Conservation (phyloP, 2,797 vertebrate species). For the Sebastes taczanowskii region DNA sequence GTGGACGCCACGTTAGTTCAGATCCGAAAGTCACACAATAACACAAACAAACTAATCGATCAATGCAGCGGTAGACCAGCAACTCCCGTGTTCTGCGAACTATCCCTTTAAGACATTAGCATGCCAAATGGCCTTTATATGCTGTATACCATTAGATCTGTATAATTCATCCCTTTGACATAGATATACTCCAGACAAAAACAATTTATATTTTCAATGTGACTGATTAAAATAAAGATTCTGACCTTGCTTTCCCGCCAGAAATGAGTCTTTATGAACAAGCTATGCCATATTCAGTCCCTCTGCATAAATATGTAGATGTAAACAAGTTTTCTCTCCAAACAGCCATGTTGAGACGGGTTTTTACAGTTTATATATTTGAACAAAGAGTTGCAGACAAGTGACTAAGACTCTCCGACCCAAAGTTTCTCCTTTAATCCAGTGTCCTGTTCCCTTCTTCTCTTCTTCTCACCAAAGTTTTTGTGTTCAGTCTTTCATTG, state of each 20-base stretch:
- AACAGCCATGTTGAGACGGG: conserved; percentile 1
- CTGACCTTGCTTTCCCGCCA: conserved; percentile 45
- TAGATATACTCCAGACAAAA: conserved; percentile 8
- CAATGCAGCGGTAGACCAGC: too few relatives aligned
- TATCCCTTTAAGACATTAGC: neutral
- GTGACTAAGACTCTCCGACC: neutral
- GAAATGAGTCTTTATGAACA: conserved; percentile 36
- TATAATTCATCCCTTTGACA: conserved; percentile 16
- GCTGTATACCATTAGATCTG: neutral
- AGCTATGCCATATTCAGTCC: conserved; percentile 12
- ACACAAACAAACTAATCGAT: too few relatives aligned
- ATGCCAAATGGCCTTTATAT: neutral
- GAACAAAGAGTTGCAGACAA: neutral
- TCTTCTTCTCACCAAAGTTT: conserved; percentile 19
- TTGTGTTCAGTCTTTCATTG: conserved; percentile 45
- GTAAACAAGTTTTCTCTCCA: conserved; percentile 1
- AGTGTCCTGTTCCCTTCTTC: neutral
- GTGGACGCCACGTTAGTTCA: too few relatives aligned
- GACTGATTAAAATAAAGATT: conserved; percentile 37
- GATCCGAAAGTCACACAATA: too few relatives aligned
- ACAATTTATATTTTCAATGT: conserved; percentile 29
- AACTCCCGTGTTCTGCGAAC: too few relatives aligned
- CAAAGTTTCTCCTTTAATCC: neutral
- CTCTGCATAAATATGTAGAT: conserved; percentile 19
- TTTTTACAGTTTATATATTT: conserved; percentile 23